phyloP scores from a whole-genome alignment of 2,797 vertebrate species.

The Oreonectes daqikongensis region DNA sequence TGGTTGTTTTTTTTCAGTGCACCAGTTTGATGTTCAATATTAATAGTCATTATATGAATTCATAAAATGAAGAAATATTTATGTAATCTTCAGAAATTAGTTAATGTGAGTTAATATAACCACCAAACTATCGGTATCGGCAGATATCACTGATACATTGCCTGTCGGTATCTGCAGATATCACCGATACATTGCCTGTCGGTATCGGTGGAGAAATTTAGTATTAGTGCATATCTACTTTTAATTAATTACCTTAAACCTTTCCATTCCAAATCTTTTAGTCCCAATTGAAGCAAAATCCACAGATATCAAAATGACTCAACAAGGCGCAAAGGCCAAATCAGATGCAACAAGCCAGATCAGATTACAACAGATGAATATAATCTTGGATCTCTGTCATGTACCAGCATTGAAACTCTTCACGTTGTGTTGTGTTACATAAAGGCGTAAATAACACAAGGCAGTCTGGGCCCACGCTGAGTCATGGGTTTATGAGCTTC shows the following conservation, averaged over 20 bases:
- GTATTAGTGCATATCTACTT: too few relatives aligned
- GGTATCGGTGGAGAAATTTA: too few relatives aligned
- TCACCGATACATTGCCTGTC: too few relatives aligned
- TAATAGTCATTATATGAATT: too few relatives aligned
- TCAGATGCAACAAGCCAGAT: neutral
- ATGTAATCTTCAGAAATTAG: too few relatives aligned
- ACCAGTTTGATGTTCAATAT: too few relatives aligned
- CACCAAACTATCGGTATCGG: too few relatives aligned
- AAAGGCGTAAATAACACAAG: conserved; percentile 32
- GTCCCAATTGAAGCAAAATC: neutral
- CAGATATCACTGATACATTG: too few relatives aligned
- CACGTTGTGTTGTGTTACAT: conserved; percentile 1
- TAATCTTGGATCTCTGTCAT: neutral
- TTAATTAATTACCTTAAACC: neutral
- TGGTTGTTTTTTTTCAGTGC: too few relatives aligned
- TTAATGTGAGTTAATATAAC: too few relatives aligned
- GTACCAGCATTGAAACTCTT: neutral
- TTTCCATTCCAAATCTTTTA: neutral
- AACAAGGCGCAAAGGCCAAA: neutral
- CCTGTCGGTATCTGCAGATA: too few relatives aligned
- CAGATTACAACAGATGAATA: neutral
- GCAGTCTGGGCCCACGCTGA: conserved; percentile 14
- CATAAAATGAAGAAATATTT: too few relatives aligned
- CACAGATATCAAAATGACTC: neutral
- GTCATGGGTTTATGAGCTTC: conserved; percentile 34